These are phyloP conservation scores for Fundulus diaphanus DNA, from an alignment of 2,797 vertebrate species.

Conservation along the genomic window DNA sequence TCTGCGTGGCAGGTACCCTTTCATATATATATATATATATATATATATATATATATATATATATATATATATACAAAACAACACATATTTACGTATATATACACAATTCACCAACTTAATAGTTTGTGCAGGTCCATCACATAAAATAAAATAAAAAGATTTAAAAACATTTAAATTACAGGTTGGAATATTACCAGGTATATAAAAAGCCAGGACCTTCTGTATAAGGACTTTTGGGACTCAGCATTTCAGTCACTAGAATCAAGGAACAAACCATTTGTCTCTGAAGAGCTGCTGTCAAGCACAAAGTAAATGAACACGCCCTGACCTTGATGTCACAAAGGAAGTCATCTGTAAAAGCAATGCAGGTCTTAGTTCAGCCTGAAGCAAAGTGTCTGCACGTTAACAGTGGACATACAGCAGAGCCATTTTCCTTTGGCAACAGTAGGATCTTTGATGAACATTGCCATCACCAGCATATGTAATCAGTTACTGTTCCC, in stretches of 20 bases:
- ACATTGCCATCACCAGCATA: constrained; percentile 27
- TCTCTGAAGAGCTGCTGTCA: constrained; percentile 15
- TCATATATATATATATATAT: too few species aligned
- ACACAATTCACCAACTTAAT: too few species aligned
- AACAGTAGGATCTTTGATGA: constrained; percentile 46
- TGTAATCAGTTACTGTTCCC: constrained; percentile 26
- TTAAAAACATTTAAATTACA: too few species aligned
- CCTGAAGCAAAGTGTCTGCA: constrained; percentile 21
- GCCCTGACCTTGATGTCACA: constrained; percentile 47
- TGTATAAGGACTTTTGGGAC: background rate
- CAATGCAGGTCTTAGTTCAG: constrained; percentile 15
- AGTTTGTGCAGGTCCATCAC: too few species aligned
- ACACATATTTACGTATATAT: too few species aligned
- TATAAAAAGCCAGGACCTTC: too few species aligned
- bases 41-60: too few species aligned
- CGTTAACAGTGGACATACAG: constrained; percentile 22
- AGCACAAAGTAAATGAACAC: constrained; percentile 42
- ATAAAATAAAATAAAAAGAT: too few species aligned
- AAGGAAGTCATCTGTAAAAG: constrained; percentile 50
- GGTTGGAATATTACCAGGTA: too few species aligned
- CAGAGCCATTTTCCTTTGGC: constrained; percentile 34
- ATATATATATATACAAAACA: too few species aligned
- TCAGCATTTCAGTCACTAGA: constrained; percentile 30
- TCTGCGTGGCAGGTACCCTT: too few species aligned
- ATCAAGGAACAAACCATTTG: constrained; percentile 32